These are phyloP conservation scores for Sitta carolinensis DNA, from an alignment of 2,797 vertebrate species.

Conservation along the genomic window DNA sequence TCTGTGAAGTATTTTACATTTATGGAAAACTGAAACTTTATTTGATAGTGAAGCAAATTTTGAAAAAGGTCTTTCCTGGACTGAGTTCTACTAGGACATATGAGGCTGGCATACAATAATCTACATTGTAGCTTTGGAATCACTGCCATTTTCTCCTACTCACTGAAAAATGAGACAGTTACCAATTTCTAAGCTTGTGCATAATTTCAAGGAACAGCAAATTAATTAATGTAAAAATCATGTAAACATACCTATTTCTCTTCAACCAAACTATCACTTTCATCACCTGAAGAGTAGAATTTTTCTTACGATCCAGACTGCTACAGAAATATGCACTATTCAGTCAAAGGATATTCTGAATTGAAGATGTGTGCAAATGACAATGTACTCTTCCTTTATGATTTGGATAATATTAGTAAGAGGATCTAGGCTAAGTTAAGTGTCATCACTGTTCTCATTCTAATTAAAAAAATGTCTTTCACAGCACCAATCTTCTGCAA, in stretches of 20 bases:
- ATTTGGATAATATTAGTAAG: background rate
- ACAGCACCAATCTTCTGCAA: background rate
- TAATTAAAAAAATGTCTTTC: background rate
- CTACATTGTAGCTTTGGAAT: background rate
- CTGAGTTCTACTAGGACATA: background rate
- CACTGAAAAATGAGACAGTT: background rate
- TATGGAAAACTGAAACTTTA: background rate
- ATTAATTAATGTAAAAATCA: background rate
- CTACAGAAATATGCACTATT: background rate
- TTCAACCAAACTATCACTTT: background rate
- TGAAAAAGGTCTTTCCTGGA: background rate
- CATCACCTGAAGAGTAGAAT: background rate
- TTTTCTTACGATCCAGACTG: background rate
- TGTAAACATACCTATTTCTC: background rate
- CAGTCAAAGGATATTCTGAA: background rate
- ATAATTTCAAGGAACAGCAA: background rate
- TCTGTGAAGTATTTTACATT: background rate
- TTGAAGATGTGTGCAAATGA: background rate
- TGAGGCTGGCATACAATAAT: background rate
- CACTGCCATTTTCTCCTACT: background rate
- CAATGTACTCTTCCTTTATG: background rate
- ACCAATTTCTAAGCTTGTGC: background rate
- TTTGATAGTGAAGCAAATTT: background rate
- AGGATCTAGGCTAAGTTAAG: background rate
- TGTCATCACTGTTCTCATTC: background rate